phyloP scores from a whole-genome alignment of 2,113 vertebrate genomes.

The Rousettus leschenaultii region DNA sequence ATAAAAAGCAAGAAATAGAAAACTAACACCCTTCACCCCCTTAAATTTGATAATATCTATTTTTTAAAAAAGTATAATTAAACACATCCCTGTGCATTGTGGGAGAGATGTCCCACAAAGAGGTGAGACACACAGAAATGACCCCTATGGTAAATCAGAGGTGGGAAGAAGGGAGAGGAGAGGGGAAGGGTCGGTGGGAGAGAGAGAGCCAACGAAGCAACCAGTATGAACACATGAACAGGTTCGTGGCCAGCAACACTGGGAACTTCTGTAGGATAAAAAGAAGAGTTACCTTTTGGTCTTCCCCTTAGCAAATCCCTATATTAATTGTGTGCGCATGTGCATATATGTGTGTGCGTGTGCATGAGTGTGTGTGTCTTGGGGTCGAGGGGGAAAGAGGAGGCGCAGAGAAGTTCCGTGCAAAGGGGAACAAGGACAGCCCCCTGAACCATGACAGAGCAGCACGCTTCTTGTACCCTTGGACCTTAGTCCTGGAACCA shows the following conservation, averaged over 20 bases:
- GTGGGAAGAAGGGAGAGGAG: rapidly evolving
- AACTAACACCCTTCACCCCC: not conserved
- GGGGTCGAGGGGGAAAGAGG: rapidly evolving
- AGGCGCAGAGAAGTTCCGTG: not conserved
- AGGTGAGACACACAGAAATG: not conserved
- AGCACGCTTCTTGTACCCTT: too few relatives aligned
- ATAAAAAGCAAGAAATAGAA: not conserved
- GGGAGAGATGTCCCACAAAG: not conserved
- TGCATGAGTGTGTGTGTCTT: not conserved
- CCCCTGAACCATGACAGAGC: not conserved
- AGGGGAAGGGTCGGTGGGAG: rapidly evolving
- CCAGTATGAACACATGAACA: not conserved
- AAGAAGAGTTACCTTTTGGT: not conserved
- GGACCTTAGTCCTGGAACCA: not conserved
- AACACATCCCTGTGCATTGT: not conserved
- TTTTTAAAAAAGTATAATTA: not conserved
- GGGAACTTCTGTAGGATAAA: not conserved
- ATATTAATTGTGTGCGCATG: not conserved
- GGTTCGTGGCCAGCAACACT: not conserved
- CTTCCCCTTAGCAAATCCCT: not conserved
- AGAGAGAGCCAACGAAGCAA: not conserved
- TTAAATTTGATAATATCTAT: not conserved
- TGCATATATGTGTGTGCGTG: not conserved
- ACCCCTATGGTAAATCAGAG: not conserved
- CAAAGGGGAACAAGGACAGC: not conserved